Evolutionary conservation across 1,140 invertebrate genomes (phyloP), one percentile per base, ranked within the genome.

Genomic region (Zaprionus capensis): DNA sequence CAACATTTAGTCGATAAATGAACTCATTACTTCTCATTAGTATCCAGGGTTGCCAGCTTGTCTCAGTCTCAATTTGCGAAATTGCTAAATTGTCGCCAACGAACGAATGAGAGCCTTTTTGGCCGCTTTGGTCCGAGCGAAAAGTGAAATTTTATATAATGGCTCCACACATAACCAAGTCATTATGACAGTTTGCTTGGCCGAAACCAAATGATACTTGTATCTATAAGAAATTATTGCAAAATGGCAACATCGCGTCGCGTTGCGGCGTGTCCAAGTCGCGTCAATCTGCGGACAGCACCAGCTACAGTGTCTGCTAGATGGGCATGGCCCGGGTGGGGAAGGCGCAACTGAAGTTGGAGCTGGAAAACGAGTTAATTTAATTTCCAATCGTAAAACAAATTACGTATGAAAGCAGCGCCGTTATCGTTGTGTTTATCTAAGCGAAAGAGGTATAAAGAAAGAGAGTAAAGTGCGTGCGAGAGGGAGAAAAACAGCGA

Each of bases 121-220:
- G 71, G 79, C 46, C 55, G 56, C 15, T 15, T n/a, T 41, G 36
- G 38, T n/a, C 15, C n/a, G 41, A 51, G 63, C 46, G 49, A 88
- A 87, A 87, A 87, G 84, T 87, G 84, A 87, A 87, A 87, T 90
- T 87, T 84, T 87, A 86, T 86, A 73, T 82, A 85, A 86, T 82
- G 76, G 69, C 67, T 66, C 22, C 49, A 73, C 75, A 84, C 85
- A 87, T 87, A 87, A 87, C 81, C 76, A 66, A 67, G 74, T 70
- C 85, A 87, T 87, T 87, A 87, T 88, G 84, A 90, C 85, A 90
- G 81, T 90, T 87, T 74, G 77, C 65, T 67, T 73, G 70, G 81
- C 84, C 71, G 78, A 88, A 87, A 90, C 74, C 74, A 74, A 71
- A 72, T 81, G 84, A 80, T 78, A 24, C 46, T 51, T 24, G 20